A percentile compares a stretch with the other conserved stretches of the same genome.
These are phyloP conservation scores for Rhopalosiphum maidis DNA, from an alignment of 1,140 invertebrate species.

Conservation along the genomic window DNA sequence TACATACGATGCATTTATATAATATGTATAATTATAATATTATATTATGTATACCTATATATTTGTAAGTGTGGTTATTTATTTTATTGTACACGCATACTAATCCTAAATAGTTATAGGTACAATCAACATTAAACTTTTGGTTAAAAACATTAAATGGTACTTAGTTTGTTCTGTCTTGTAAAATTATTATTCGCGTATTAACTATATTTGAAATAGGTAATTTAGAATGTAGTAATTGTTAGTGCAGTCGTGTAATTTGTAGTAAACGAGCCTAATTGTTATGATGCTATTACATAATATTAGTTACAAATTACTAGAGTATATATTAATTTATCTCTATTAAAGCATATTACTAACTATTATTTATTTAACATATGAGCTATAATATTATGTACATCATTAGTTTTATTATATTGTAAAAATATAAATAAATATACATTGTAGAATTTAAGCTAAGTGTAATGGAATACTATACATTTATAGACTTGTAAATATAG, in stretches of 20 bases:
- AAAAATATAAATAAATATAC: not conserved
- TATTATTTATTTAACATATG: too few species aligned
- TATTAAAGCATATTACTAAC: not conserved
- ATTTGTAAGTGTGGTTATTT: not conserved
- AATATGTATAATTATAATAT: too few species aligned
- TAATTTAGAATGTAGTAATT: not conserved
- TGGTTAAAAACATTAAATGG: not conserved
- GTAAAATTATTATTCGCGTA: not conserved
- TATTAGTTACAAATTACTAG: too few species aligned
- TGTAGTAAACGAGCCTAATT: not conserved
- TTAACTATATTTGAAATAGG: not conserved
- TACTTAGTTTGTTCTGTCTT: not conserved
- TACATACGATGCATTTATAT: too few species aligned
- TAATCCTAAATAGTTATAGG: not conserved
- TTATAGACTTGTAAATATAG: too few species aligned
- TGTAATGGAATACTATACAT: not conserved
- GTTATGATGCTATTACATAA: not conserved
- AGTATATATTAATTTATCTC: not conserved
- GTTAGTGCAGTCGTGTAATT: not conserved
- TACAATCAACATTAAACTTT: not conserved
- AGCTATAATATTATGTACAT: not conserved
- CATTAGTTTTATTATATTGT: not conserved
- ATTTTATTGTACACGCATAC: not conserved
- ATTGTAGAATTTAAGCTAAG: not conserved
- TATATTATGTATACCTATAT: too few species aligned